Conservation (phyloP, 2,113 vertebrate genomes). For the Crotalus tigris region DNA sequence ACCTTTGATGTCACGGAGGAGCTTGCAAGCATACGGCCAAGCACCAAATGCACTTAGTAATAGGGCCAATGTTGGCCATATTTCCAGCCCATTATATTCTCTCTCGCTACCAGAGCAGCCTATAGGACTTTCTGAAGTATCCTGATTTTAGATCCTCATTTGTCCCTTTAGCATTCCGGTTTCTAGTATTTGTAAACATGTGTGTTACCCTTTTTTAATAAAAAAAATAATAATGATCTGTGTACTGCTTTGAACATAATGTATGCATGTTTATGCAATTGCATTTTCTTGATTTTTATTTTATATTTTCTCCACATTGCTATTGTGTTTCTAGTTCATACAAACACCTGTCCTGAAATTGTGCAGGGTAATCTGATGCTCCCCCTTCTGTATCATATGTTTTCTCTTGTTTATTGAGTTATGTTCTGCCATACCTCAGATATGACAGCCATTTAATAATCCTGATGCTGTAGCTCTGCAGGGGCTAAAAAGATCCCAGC, state of each 20-base stretch:
- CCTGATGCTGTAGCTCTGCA: constrained; percentile 73
- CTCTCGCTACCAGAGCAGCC: too few species aligned
- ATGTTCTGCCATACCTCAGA: constrained; percentile 64
- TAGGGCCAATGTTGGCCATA: background rate
- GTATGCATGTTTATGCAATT: background rate
- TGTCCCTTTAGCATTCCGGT: background rate
- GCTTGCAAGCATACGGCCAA: background rate
- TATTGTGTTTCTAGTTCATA: constrained; percentile 32
- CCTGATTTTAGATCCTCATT: background rate
- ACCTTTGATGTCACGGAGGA: background rate
- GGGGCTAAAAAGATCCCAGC: constrained; percentile 75
- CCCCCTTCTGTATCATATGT: constrained; percentile 54
- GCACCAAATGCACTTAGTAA: background rate
- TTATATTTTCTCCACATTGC: constrained; percentile 43
- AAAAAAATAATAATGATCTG: background rate
- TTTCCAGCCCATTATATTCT: background rate
- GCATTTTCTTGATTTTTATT: background rate
- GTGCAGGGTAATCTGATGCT: constrained; percentile 47
- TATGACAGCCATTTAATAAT: constrained; percentile 74
- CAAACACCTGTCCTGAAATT: constrained; percentile 68
- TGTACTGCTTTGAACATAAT: background rate
- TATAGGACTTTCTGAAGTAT: background rate
- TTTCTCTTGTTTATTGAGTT: constrained; percentile 68
- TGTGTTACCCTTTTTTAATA: background rate
- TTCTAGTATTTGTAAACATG: background rate